Percentiles rank a stretch among this genome's conserved stretches.
These are phyloP conservation scores for Druon quercuslanigerum DNA, from an alignment of 1,140 invertebrate genomes.

Conservation along the genomic window DNA sequence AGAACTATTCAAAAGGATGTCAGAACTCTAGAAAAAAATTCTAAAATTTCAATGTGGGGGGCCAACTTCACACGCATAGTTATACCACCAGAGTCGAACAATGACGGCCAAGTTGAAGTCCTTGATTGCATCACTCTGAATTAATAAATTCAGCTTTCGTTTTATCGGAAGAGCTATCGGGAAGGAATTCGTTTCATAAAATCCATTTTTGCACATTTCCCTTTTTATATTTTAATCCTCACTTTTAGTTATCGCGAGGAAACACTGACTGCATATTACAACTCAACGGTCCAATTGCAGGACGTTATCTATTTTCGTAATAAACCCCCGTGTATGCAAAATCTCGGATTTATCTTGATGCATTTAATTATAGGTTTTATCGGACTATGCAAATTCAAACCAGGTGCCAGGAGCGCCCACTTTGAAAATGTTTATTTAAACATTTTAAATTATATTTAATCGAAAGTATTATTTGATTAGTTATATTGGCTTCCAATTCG, in stretches of 20 bases:
- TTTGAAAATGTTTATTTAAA: not conserved
- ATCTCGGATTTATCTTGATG: conserved; percentile 27
- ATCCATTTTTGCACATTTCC: not conserved
- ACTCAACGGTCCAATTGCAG: conserved; percentile 5
- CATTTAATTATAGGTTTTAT: conserved; percentile 25
- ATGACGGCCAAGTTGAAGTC: conserved; percentile 33
- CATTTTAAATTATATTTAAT: not conserved
- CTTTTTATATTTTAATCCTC: not conserved
- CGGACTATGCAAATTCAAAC: conserved; percentile 13
- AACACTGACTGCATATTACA: conserved; percentile 11
- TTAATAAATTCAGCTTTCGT: not conserved
- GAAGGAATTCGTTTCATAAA: not conserved
- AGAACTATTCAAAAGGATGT: no score
- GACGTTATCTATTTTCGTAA: conserved; percentile 26
- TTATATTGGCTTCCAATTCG: no score
- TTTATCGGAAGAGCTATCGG: not conserved
- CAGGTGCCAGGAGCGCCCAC: not conserved
- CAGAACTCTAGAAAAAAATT: no score
- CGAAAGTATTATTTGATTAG: no score
- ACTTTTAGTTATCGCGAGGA: conserved; percentile 2
- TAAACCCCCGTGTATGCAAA: conserved; percentile 12
- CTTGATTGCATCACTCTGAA: conserved; percentile 32
- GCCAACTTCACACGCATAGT: no score
- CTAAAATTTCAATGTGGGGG: no score
- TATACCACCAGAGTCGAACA: not conserved